These are phyloP conservation scores for Phengaris alcon DNA, from an alignment of 2,888 invertebrate species.

Conservation along the genomic window DNA sequence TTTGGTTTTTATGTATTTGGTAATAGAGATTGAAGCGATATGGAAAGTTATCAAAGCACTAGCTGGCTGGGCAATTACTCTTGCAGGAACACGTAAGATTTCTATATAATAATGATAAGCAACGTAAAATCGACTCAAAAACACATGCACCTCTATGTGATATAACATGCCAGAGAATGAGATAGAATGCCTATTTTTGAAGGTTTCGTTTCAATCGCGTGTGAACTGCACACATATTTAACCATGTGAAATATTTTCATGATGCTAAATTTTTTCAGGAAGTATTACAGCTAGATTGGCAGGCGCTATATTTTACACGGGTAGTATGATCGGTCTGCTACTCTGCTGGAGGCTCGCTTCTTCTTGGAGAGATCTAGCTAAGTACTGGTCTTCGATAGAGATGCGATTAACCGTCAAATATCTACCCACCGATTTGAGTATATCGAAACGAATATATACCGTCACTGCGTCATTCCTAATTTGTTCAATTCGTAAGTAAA, in stretches of 20 bases:
- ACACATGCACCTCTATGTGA: too few species aligned
- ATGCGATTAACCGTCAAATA: constrained; percentile 42
- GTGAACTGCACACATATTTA: too few species aligned
- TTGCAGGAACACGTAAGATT: constrained; percentile 21
- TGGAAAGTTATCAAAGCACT: constrained; percentile 29
- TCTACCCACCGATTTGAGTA: constrained; percentile 45
- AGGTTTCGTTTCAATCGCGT: too few species aligned
- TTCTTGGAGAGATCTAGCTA: constrained; percentile 4
- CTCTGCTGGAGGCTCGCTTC: constrained; percentile 12
- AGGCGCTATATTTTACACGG: constrained; percentile 22
- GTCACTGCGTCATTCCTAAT: constrained; percentile 43
- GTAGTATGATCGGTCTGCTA: constrained; percentile 1
- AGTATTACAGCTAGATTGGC: constrained; percentile 24
- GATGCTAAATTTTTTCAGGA: not conserved
- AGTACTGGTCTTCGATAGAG: constrained; percentile 41
- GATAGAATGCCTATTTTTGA: too few species aligned
- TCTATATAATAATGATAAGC: not conserved
- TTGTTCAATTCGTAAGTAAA: constrained; percentile 43
- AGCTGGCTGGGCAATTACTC: constrained; percentile 28
- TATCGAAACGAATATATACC: constrained; percentile 47
- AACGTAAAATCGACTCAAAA: not conserved
- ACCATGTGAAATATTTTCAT: too few species aligned
- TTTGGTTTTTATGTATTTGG: constrained; percentile 6
- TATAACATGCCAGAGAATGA: too few species aligned
- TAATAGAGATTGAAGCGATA: constrained; percentile 20